These are phyloP conservation scores for Chloebia gouldiae DNA, from an alignment of 2,113 vertebrate genomes.

Conservation along the genomic window DNA sequence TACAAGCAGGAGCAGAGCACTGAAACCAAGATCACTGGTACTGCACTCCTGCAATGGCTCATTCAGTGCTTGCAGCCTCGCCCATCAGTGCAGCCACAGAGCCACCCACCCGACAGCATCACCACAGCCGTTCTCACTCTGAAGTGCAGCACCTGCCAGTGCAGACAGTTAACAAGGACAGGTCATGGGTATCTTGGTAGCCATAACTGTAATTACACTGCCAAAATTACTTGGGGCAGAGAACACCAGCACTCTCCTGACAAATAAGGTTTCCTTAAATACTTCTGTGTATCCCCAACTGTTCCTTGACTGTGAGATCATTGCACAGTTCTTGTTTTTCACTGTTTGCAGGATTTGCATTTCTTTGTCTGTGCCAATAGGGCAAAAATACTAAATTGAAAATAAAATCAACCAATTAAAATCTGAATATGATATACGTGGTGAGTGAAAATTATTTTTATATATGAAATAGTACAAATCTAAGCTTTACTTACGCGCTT, in stretches of 20 bases:
- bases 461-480: neutral
- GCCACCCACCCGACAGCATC: neutral
- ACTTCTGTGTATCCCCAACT: neutral
- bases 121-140: neutral
- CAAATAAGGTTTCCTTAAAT: neutral
- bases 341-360: neutral
- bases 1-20: neutral
- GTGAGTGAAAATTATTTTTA: neutral
- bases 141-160: neutral
- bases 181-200: neutral
- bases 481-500: slow-evolving; percentile 68
- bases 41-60: neutral
- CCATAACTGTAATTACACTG: neutral
- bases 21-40: neutral
- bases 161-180: neutral
- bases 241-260: neutral
- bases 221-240: neutral
- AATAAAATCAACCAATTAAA: neutral
- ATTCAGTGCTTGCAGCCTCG: neutral
- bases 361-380: neutral
- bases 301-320: neutral
- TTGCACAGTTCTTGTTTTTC: neutral
- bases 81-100: neutral
- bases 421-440: neutral
- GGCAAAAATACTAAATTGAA: neutral